phyloP scores from a whole-genome alignment of 2,113 vertebrate species.

The Leucoraja erinaceus region DNA sequence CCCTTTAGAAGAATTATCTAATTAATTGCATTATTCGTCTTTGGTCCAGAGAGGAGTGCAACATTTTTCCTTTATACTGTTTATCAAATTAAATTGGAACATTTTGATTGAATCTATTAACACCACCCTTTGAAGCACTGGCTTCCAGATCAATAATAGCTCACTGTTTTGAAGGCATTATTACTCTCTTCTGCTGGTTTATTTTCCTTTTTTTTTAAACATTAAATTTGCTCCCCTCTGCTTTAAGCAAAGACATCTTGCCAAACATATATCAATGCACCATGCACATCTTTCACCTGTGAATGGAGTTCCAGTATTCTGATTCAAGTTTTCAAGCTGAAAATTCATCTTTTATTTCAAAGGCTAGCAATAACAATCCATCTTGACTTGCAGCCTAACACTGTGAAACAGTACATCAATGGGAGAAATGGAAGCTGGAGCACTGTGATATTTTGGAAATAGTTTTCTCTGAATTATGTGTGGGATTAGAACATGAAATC shows the following conservation, averaged over 20 bases:
- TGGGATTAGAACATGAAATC: background rate
- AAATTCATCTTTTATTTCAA: background rate
- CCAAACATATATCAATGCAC: background rate
- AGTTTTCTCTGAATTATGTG: background rate
- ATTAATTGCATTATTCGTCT: background rate
- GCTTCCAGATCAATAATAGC: background rate
- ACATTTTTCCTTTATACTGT: background rate
- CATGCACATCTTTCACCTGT: background rate
- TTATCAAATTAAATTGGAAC: background rate
- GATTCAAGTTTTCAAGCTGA: background rate
- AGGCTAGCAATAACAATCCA: background rate
- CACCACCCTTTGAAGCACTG: background rate
- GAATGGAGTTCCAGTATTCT: background rate
- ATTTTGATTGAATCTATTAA: background rate
- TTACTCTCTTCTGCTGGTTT: background rate
- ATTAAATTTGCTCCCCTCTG: background rate
- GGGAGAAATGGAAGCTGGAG: background rate
- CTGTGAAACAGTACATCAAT: background rate
- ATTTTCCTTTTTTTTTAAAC: background rate
- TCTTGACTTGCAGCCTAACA: background rate
- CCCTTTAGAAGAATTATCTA: background rate
- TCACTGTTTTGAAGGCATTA: background rate
- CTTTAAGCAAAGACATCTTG: background rate
- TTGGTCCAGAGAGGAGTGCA: background rate
- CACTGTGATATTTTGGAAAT: background rate